Evolutionary conservation across 2,888 invertebrate species (phyloP).

Genomic region (Drosophila neonasuta): DNA sequence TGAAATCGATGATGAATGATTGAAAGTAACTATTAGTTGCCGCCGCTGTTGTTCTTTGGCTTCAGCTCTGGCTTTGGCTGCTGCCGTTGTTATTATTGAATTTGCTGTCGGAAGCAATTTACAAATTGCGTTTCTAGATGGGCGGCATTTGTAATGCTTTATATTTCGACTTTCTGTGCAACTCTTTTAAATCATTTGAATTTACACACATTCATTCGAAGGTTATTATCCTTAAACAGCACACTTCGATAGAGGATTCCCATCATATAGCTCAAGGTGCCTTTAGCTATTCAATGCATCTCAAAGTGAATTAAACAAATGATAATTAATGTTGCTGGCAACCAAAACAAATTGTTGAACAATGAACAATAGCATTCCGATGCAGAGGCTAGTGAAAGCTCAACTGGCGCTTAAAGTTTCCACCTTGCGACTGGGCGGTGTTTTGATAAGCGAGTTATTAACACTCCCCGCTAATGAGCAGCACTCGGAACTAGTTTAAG

Average conservation of each 20-base stretch:
- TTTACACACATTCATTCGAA: conserved; percentile 39
- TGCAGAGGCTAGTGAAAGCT: conserved; percentile 48
- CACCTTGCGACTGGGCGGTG: conserved; percentile 22
- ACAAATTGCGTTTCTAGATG: conserved; percentile 73
- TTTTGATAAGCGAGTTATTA: conserved; percentile 64
- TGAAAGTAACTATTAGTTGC: conserved; percentile 75
- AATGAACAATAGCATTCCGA: conserved; percentile 11
- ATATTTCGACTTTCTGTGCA: conserved; percentile 46
- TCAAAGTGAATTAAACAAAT: conserved; percentile 11
- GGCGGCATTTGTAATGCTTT: conserved; percentile 41
- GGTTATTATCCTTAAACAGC: neutral
- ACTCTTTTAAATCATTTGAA: conserved; percentile 31
- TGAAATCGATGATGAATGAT: conserved; percentile 76
- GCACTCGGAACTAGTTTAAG: conserved; percentile 41
- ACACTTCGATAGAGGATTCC: neutral
- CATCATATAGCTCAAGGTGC: too few species aligned
- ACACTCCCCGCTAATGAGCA: conserved; percentile 42
- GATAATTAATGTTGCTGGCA: conserved; percentile 1
- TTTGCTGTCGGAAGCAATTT: conserved; percentile 76
- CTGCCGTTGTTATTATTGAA: conserved; percentile 66
- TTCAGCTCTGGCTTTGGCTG: conserved; percentile 26
- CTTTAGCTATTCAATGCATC: too few species aligned
- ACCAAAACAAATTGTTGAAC: neutral
- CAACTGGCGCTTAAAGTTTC: conserved; percentile 1
- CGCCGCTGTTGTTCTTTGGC: conserved; percentile 41